phyloP scores from a whole-genome alignment of 2,797 vertebrate species.

The Erethizon dorsatum region DNA sequence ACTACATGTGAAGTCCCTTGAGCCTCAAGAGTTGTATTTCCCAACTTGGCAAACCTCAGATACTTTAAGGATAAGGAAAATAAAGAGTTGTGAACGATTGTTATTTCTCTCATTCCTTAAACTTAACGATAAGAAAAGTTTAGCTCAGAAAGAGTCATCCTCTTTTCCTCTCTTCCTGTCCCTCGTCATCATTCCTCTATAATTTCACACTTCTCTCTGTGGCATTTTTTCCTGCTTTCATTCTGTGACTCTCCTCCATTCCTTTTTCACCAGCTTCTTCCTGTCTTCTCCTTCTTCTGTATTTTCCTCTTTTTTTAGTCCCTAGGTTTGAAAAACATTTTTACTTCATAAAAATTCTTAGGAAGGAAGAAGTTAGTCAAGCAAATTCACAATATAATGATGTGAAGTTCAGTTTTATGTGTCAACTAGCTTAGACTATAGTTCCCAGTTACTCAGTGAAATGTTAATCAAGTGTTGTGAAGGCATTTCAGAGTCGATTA shows the following conservation, averaged over 20 bases:
- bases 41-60: neutral
- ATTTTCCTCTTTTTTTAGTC: conserved; percentile 25
- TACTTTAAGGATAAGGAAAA: neutral
- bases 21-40: neutral
- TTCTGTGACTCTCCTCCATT: neutral
- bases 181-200: neutral
- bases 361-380: neutral
- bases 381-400: neutral
- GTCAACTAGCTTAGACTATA: neutral
- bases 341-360: conserved; percentile 35
- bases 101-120: conserved; percentile 1
- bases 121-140: neutral
- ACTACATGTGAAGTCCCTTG: neutral
- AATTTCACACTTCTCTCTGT: neutral
- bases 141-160: neutral
- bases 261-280: neutral
- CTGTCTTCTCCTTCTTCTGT: neutral
- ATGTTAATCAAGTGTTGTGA: neutral
- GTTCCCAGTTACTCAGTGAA: neutral
- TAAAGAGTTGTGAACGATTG: neutral
- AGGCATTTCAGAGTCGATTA: neutral
- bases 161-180: neutral
- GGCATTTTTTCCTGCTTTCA: neutral
- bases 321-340: neutral
- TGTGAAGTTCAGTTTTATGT: neutral